These are phyloP conservation scores for Eospalax fontanierii DNA, from an alignment of 2,797 vertebrate genomes.

Conservation along the genomic window DNA sequence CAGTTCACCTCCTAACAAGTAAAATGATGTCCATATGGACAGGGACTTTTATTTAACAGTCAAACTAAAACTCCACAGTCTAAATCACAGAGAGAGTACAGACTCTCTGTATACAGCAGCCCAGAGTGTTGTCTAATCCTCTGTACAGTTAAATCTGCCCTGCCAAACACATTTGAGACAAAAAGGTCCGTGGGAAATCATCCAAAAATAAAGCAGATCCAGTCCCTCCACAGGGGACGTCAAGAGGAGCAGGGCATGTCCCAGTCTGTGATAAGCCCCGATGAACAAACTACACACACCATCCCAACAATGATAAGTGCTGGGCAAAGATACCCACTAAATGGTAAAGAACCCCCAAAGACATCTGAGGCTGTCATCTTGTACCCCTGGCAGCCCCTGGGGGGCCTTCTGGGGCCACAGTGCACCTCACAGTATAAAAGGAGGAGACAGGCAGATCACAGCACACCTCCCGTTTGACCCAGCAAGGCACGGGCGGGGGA, in stretches of 20 bases:
- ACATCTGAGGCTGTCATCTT: neutral
- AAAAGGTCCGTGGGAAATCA: neutral
- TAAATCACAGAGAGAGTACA: neutral
- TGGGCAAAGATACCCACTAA: neutral
- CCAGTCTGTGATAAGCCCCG: neutral
- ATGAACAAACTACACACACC: neutral
- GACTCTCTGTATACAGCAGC: too few species aligned
- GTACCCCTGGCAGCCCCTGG: neutral
- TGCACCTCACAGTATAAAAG: accelerated
- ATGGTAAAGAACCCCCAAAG: neutral
- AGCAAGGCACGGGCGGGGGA: neutral
- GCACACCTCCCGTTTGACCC: neutral
- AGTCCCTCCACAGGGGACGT: neutral
- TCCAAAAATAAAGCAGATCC: neutral
- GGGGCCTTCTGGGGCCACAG: neutral
- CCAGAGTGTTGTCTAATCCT: accelerated
- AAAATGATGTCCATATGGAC: constrained; percentile 19
- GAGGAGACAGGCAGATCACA: neutral
- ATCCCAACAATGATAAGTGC: neutral
- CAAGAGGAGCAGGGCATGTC: neutral
- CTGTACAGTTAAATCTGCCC: neutral
- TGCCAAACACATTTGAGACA: neutral
- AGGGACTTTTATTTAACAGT: neutral
- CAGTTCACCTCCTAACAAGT: constrained; percentile 12
- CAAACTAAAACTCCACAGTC: neutral